Evolutionary conservation across 1,140 invertebrate genomes (phyloP).

Genomic region (Pectinophora gossypiella): DNA sequence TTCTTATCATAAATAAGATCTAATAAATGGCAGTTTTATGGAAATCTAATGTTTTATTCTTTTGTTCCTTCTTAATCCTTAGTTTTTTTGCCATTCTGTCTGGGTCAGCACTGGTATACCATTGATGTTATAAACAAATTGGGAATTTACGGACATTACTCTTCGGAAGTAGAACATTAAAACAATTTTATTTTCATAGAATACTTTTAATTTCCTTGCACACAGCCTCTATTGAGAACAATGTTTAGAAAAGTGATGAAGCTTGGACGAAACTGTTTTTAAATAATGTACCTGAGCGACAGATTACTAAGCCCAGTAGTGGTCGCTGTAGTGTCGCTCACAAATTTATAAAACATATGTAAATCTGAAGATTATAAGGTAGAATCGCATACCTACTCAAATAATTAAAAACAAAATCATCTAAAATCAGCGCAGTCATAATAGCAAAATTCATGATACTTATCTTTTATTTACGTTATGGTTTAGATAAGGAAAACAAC

Average conservation of each 20-base stretch:
- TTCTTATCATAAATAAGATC: slow-evolving; percentile 47
- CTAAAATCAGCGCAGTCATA: slow-evolving; percentile 27
- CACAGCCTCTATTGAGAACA: slow-evolving; percentile 71
- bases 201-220: slow-evolving; percentile 72
- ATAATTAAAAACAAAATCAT: slow-evolving; percentile 32
- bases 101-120: no score
- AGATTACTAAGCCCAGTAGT: background rate
- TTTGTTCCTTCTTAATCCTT: slow-evolving; percentile 11
- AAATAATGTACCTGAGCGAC: background rate
- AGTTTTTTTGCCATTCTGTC: no score
- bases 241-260: slow-evolving; percentile 44
- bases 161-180: no score
- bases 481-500: slow-evolving; percentile 30
- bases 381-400: background rate
- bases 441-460: slow-evolving; percentile 24
- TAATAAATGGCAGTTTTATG: slow-evolving; percentile 57
- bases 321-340: background rate
- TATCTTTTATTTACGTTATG: no score
- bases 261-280: slow-evolving; percentile 32
- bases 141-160: no score
- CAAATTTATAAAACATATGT: background rate
- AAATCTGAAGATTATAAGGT: background rate
- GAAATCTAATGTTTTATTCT: slow-evolving; percentile 27
- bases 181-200: slow-evolving; percentile 41
- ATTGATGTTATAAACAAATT: no score